Evolutionary conservation across 2,888 invertebrate genomes (phyloP), one percentile per base, ranked within the genome.

Genomic region (Ochropleura leucogaster): DNA sequence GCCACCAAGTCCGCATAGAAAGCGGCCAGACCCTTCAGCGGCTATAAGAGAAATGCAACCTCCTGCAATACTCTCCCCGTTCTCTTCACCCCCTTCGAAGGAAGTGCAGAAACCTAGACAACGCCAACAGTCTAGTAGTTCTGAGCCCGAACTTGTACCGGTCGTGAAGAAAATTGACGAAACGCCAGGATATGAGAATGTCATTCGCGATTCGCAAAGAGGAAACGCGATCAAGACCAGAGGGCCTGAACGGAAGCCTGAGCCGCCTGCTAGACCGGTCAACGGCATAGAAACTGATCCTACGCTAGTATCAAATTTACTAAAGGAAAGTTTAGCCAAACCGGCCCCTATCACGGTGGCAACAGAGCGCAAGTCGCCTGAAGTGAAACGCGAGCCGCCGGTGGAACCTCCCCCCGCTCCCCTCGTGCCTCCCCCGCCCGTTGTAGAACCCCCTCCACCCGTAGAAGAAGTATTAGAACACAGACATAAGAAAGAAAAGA

Each of bases 241-340:
- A 80, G 93, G 92, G 3, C 88, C 86, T 0, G 97, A 97, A 55
- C 92, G 95, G 10, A 95, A 95, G 68, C 93, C 94, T 3, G 95
- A 95, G 12, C 83, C 87, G 0, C 64, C 87, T 14, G 80, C 86
- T 4, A 86, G 97, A 63, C 80, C 95, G 0, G 84, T 97, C 0
- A 98, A 98, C 86, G 97, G 97, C 10, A 97, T 98, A 16, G 98
- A 98, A 92, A 98, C 98, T 0, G 97, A 98, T 88, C 98, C 98
- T 0, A 97, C 97, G 10, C 87, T 98, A 87, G 98, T 98, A 46
- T 97, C 98, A n/a, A 97, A 97, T 88, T 92, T 98, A 60, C 92
- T 98, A 2, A 98, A 98, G 89, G 98, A 98, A 83, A 97, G 97
- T 79, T 90, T 97, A 67, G 97, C 96, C 0, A 95, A 95, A 82